Evolutionary conservation across 2,113 vertebrate species (phyloP).

Genomic region (Siniperca chuatsi): DNA sequence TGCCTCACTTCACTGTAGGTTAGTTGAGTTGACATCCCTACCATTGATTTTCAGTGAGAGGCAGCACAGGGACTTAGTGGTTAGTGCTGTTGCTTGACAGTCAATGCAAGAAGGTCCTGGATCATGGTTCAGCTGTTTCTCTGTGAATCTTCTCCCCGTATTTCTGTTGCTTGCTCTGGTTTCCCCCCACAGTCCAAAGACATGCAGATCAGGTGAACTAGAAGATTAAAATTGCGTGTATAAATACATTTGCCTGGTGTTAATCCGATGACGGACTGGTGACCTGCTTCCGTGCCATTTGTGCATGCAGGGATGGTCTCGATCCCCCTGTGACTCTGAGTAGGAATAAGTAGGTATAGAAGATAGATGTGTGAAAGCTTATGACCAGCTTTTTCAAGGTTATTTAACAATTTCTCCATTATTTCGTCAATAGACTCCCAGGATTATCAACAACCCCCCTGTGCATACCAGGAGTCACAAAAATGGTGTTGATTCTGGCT

Average conservation of each 20-base stretch:
- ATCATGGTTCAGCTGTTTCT: neutral
- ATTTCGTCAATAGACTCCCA: constrained; percentile 42
- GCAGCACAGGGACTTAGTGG: neutral
- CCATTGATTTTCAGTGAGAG: constrained; percentile 3
- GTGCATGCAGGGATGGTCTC: constrained; percentile 35
- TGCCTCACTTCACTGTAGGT: constrained; percentile 22
- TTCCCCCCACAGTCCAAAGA: constrained; percentile 23
- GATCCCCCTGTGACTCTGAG: constrained; percentile 38
- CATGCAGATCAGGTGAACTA: constrained; percentile 33
- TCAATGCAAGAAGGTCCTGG: neutral
- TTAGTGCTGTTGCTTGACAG: constrained; percentile 1
- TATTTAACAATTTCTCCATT: constrained; percentile 60
- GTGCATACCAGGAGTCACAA: constrained; percentile 40
- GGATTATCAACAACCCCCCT: constrained; percentile 37
- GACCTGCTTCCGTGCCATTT: constrained; percentile 45
- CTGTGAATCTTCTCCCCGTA: neutral
- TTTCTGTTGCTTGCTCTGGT: constrained; percentile 15
- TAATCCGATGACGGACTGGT: constrained; percentile 63
- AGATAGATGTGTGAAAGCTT: constrained; percentile 38
- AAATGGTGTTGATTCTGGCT: constrained; percentile 46
- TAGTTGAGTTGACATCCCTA: constrained; percentile 27
- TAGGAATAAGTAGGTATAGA: constrained; percentile 35
- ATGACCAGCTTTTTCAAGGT: constrained; percentile 59
- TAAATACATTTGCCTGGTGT: constrained; percentile 27
- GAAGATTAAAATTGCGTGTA: constrained; percentile 46